Base-by-base conservation (phyloP, 2,113 vertebrate genomes). In the Melanerpes aurifrons region DNA sequence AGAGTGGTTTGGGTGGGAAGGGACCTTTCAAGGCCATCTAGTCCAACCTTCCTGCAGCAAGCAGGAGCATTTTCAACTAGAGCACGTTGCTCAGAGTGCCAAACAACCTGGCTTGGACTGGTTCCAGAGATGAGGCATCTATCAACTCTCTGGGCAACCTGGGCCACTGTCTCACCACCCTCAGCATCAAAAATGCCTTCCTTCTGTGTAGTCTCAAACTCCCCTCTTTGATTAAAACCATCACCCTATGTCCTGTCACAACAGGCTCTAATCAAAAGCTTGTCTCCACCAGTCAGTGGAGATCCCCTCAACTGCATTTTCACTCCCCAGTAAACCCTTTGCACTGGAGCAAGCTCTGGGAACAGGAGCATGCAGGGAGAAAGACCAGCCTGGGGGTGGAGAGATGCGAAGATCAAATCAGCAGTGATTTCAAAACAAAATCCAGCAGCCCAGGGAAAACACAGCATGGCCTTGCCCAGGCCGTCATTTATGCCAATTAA, bases 401-500 rank as follows among this genome's bases (percentile, higher is more conserved):
- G 86, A 89, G 50, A 92, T 88, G 76, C 58, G 78, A 74, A 81
- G 86, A 93, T 85, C 84, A 93, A 94, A 89, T 87, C 83, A 66
- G 45, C 40, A 79, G 29, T 0, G 1, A 90, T 92, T 84, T 87
- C 86, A 90, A 92, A 93, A 92, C 72, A 91, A 94, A 87, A 80
- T 67, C 56, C 10, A 0, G 20, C 74, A 89, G 81, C 81, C 40
- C 48, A 37, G 82, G 72, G 78, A 80, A 94, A 85, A 84, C 87
- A 59, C 3, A 4, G 84, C 16, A 1, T 47, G 92, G 92, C 86
- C 90, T 62, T 12, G 35, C 71, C 0, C 45, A 79, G 72, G 92
- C 87, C 80, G 62, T 94, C 90, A 48, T 93, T 96, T 93, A 79
- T 95, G 95, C 90, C 95, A 92, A 93, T 95, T 88, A 66, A 93